These are phyloP conservation scores for Bradysia coprophila DNA, from an alignment of 1,140 invertebrate genomes.

Conservation along the genomic window DNA sequence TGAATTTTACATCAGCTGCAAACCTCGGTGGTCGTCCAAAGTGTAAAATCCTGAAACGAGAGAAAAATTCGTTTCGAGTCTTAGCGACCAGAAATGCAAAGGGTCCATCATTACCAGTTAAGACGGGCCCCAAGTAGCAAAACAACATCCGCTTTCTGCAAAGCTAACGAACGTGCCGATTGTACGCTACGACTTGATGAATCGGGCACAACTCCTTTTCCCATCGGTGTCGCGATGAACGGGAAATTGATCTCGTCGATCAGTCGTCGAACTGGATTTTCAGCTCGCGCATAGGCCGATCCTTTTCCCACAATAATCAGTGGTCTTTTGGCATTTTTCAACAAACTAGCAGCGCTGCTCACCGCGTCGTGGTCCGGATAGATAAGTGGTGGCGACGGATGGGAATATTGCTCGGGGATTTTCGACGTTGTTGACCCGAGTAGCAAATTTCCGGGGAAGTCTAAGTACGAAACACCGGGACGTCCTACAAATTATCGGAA, in stretches of 20 bases:
- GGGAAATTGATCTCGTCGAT: slow-evolving; percentile 57
- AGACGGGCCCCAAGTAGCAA: slow-evolving; percentile 76
- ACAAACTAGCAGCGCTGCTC: slow-evolving; percentile 41
- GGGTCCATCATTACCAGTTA: too few species aligned
- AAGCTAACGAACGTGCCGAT: slow-evolving; percentile 66
- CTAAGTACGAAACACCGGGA: slow-evolving; percentile 74
- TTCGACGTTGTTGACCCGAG: slow-evolving; percentile 24
- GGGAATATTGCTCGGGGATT: slow-evolving; percentile 19
- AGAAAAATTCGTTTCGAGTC: too few species aligned
- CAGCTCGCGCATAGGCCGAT: slow-evolving; percentile 65
- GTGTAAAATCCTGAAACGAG: too few species aligned
- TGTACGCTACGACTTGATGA: slow-evolving; percentile 55
- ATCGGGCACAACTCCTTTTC: slow-evolving; percentile 86
- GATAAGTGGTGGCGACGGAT: slow-evolving; percentile 40
- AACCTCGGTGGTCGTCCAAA: slow-evolving; percentile 83
- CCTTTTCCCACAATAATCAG: slow-evolving; percentile 90
- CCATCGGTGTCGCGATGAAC: slow-evolving; percentile 90
- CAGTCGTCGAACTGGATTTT: slow-evolving; percentile 46
- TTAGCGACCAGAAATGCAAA: too few species aligned
- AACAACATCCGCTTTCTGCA: slow-evolving; percentile 76
- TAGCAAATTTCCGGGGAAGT: slow-evolving; percentile 73
- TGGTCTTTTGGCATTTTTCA: slow-evolving; percentile 56
- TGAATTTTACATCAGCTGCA: slow-evolving; percentile 63
- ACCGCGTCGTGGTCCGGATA: slow-evolving; percentile 47
- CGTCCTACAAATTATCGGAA: too few species aligned